Evolutionary conservation across 1,140 invertebrate genomes (phyloP).

Genomic region (Drosophila lacertosa): DNA sequence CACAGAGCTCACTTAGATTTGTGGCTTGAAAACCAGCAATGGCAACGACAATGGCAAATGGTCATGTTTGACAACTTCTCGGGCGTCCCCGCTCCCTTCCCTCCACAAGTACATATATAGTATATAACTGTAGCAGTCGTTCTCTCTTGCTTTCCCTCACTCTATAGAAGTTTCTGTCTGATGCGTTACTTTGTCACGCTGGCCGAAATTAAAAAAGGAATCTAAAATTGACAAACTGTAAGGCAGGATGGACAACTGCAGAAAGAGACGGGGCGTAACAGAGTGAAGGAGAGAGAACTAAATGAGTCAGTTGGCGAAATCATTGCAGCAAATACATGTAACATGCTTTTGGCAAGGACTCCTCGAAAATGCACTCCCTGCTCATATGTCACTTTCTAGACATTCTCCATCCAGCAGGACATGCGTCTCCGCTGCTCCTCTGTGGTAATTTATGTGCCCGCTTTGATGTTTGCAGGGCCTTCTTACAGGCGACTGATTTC

Average conservation of each 20-base stretch:
- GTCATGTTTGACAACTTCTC: constrained; percentile 72
- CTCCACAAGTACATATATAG: not conserved
- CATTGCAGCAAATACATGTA: constrained; percentile 45
- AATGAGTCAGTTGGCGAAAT: constrained; percentile 22
- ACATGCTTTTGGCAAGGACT: constrained; percentile 34
- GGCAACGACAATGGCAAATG: constrained; percentile 51
- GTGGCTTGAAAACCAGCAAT: constrained; percentile 65
- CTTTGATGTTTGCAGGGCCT: constrained; percentile 29
- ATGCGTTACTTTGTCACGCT: constrained; percentile 67
- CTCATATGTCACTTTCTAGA: constrained; percentile 59
- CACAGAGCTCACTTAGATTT: constrained; percentile 68
- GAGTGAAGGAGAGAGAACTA: not conserved
- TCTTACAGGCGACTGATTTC: constrained; percentile 41
- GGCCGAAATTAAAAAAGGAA: constrained; percentile 56
- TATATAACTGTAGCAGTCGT: not conserved
- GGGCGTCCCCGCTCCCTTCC: not conserved
- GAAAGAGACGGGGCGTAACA: too few species aligned
- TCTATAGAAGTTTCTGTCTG: constrained; percentile 8
- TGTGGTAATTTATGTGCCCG: constrained; percentile 53
- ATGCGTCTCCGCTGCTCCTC: constrained; percentile 1
- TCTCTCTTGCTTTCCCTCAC: not conserved
- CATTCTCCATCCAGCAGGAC: not conserved
- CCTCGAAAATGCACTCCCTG: constrained; percentile 12
- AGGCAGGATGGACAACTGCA: too few species aligned
- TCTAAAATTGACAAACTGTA: constrained; percentile 28